phyloP scores from a whole-genome alignment of 2,888 invertebrate species.

The Epinotia nisella region DNA sequence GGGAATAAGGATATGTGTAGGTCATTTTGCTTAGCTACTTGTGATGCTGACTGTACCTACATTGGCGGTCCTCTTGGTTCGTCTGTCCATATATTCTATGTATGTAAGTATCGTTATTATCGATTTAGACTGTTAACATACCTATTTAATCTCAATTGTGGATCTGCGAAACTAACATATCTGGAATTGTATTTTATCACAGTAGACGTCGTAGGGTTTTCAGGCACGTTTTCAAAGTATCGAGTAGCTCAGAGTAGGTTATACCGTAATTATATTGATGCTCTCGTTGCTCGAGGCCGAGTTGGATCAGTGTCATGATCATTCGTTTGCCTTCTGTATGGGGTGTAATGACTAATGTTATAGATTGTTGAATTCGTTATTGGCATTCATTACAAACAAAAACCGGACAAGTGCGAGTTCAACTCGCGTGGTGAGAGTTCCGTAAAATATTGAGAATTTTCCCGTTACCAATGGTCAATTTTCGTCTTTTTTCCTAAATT shows the following conservation, averaged over 20 bases:
- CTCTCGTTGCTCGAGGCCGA: background rate
- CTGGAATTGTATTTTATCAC: constrained; percentile 36
- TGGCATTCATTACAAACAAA: no score
- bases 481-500: no score
- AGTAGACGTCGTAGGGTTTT: constrained; percentile 26
- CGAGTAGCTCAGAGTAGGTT: constrained; percentile 14
- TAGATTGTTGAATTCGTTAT: no score
- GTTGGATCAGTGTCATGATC: background rate
- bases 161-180: constrained; percentile 37
- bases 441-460: no score
- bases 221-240: constrained; percentile 27
- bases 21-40: no score
- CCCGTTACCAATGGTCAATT: no score
- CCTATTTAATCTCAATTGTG: constrained; percentile 22
- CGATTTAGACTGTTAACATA: constrained; percentile 8
- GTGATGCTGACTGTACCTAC: no score
- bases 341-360: no score
- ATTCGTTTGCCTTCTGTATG: no score
- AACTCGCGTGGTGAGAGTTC: no score
- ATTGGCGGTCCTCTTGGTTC: background rate
- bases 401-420: no score
- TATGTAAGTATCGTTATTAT: background rate
- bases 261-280: background rate
- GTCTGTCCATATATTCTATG: background rate
- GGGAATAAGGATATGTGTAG: no score